phyloP scores from a whole-genome alignment of 2,113 vertebrate species.

The Australoheros scitulus region DNA sequence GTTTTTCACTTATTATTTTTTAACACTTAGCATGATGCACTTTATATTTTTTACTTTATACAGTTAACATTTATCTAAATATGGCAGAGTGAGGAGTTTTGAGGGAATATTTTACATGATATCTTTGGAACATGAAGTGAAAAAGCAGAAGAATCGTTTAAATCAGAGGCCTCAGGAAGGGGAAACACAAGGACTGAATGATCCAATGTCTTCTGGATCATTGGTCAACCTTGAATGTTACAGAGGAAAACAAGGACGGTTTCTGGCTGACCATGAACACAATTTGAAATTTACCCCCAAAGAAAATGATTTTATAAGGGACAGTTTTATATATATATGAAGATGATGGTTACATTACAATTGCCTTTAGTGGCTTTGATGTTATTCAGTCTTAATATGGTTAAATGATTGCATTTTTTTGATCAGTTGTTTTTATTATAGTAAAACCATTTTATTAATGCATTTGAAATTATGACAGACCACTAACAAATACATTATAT shows the following conservation, averaged over 20 bases:
- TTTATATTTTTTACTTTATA: background rate
- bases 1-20: background rate
- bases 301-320: background rate
- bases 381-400: background rate
- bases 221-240: background rate
- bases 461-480: too few relatives aligned
- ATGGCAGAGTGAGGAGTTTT: background rate
- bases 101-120: background rate
- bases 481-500: background rate
- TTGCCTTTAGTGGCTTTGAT: background rate
- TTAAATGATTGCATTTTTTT: background rate
- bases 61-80: background rate
- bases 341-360: background rate
- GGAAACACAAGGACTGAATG: background rate
- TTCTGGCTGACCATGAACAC: background rate
- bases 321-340: background rate
- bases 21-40: background rate
- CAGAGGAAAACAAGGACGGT: background rate
- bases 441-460: background rate
- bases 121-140: background rate
- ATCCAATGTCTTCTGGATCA: background rate
- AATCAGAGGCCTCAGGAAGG: background rate
- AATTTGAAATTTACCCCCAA: background rate
- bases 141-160: background rate
- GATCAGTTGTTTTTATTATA: background rate